Percentiles rank a stretch among this genome's conserved stretches.
phyloP scores from a whole-genome alignment of 2,113 vertebrate genomes.

The Ailurus styani region DNA sequence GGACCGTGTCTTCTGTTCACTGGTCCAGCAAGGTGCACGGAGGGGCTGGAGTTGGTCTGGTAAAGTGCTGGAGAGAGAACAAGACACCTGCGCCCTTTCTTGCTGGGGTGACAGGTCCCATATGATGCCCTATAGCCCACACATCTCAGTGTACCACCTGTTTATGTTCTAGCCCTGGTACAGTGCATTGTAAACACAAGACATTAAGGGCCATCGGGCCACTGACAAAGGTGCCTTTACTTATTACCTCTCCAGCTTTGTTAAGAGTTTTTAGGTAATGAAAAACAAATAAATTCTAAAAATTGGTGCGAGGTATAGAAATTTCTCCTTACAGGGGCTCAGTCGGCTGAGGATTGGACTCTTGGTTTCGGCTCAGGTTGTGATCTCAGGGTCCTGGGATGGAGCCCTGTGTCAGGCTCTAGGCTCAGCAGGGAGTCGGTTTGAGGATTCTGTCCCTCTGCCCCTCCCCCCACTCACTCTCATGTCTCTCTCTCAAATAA shows the following conservation, averaged over 20 bases:
- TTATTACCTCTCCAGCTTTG: background rate
- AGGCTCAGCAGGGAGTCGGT: background rate
- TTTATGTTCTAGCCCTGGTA: background rate
- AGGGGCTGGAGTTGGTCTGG: background rate
- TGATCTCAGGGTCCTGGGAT: background rate
- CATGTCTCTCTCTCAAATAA: background rate
- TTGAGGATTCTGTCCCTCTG: background rate
- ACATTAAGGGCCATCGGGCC: fast-evolving
- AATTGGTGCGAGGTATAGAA: background rate
- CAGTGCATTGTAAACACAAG: fast-evolving
- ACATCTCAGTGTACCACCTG: background rate
- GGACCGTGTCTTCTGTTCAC: background rate
- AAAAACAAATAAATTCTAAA: background rate
- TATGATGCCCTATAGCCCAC: background rate
- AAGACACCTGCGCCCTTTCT: too few species aligned
- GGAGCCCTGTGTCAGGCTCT: background rate
- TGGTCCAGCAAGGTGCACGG: fast-evolving
- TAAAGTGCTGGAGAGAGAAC: background rate
- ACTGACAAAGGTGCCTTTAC: background rate
- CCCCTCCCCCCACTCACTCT: background rate
- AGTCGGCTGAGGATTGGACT: background rate
- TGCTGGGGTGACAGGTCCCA: background rate
- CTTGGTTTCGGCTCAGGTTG: background rate
- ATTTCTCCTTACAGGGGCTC: background rate
- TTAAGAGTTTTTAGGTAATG: background rate